Conservation (phyloP, 2,888 invertebrate genomes). For the Sisyra nigra region DNA sequence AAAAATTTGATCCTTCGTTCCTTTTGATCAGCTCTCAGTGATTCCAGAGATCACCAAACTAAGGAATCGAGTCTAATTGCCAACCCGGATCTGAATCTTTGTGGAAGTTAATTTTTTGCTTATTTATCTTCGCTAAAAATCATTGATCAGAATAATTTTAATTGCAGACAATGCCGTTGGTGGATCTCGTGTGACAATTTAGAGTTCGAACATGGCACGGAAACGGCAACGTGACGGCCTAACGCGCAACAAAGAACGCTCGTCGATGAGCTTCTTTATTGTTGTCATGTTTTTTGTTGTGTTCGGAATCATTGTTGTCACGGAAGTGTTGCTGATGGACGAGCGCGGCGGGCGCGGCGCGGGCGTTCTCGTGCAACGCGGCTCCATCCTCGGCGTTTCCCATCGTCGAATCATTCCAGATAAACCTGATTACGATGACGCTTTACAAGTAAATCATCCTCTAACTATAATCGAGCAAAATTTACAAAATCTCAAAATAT, state of each 20-base stretch:
- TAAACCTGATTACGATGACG: constrained; percentile 54
- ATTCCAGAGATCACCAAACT: too few species aligned
- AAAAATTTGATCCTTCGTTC: too few species aligned
- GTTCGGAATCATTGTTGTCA: constrained; percentile 73
- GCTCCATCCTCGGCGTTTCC: constrained; percentile 31
- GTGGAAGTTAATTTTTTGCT: too few species aligned
- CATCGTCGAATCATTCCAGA: constrained; percentile 29
- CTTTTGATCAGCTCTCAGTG: too few species aligned
- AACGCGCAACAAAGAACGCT: constrained; percentile 54
- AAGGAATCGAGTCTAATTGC: too few species aligned
- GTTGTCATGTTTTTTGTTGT: constrained; percentile 82
- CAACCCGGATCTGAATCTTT: too few species aligned
- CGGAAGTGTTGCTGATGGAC: constrained; percentile 62
- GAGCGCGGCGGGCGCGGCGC: constrained; percentile 38
- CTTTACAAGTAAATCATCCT: constrained; percentile 30
- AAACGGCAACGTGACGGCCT: constrained; percentile 30
- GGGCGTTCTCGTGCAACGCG: constrained; percentile 33
- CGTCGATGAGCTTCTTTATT: constrained; percentile 78
- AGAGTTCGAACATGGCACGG: constrained; percentile 10
- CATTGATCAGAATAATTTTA: too few species aligned
- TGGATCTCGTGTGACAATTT: too few species aligned
- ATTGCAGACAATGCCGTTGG: too few species aligned
- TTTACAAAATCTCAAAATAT: neutral
- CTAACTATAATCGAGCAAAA: neutral
- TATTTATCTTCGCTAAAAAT: too few species aligned